A percentile compares a stretch with the other conserved stretches of the same genome.
Evolutionary conservation across 1,140 invertebrate species (phyloP).

Genomic region (Neodiprion lecontei): DNA sequence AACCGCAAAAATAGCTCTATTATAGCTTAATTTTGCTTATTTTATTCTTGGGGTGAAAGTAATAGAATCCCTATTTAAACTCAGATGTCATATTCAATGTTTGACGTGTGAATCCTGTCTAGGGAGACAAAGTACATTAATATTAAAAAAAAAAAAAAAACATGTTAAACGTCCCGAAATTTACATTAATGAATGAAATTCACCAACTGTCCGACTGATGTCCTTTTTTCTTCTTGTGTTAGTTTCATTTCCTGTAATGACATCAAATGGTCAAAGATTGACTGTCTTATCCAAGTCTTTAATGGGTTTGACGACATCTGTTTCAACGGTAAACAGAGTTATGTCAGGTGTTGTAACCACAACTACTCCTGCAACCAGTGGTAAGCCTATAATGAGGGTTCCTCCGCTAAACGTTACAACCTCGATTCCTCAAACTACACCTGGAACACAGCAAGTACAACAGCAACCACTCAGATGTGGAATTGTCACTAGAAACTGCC

Average conservation of each 20-base stretch:
- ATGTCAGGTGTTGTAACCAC: constrained; percentile 50
- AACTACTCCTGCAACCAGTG: constrained; percentile 37
- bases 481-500: constrained; percentile 43
- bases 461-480: constrained; percentile 38
- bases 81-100: constrained; percentile 18
- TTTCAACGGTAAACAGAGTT: constrained; percentile 46
- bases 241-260: constrained; percentile 60
- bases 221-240: constrained; percentile 25
- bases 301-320: constrained; percentile 48
- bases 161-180: not conserved
- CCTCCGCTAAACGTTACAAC: constrained; percentile 57
- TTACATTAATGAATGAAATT: constrained; percentile 24
- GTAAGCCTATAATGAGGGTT: constrained; percentile 60
- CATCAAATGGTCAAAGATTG: constrained; percentile 62
- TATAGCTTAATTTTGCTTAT: constrained; percentile 8
- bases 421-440: constrained; percentile 37
- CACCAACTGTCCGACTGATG: not conserved
- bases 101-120: constrained; percentile 27
- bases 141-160: constrained; percentile 14
- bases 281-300: constrained; percentile 65
- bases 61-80: constrained; percentile 26
- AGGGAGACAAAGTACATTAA: constrained; percentile 16
- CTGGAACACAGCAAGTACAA: constrained; percentile 32
- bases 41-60: constrained; percentile 17
- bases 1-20: constrained; percentile 17